These are phyloP conservation scores for Drosophila testacea DNA, from an alignment of 2,888 invertebrate genomes.

Conservation along the genomic window DNA sequence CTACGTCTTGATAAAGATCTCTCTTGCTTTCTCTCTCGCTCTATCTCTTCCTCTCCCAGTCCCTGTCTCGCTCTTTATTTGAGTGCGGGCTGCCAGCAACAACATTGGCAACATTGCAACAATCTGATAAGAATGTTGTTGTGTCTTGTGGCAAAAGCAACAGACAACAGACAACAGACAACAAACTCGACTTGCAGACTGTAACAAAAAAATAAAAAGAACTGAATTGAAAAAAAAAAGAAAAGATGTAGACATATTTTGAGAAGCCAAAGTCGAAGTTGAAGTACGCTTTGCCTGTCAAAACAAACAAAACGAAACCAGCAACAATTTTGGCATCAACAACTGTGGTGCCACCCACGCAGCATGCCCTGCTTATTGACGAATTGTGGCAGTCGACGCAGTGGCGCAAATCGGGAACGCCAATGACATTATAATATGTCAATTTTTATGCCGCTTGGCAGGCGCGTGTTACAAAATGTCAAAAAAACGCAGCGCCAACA, in stretches of 20 bases:
- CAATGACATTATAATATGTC: constrained; percentile 82
- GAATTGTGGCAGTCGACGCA: constrained; percentile 69
- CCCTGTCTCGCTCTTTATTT: constrained; percentile 23
- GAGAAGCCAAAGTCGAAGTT: constrained; percentile 32
- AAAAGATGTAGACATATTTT: constrained; percentile 19
- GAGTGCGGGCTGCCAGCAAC: constrained; percentile 65
- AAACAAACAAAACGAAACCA: constrained; percentile 51
- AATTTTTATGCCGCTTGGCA: constrained; percentile 80
- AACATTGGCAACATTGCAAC: constrained; percentile 59
- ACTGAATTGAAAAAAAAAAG: not conserved
- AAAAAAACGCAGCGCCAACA: constrained; percentile 71
- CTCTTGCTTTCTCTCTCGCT: constrained; percentile 32
- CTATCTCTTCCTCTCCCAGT: not conserved
- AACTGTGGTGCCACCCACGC: constrained; percentile 49
- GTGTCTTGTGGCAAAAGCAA: constrained; percentile 55
- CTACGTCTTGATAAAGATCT: constrained; percentile 78
- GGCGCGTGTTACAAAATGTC: constrained; percentile 79
- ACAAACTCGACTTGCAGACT: constrained; percentile 5
- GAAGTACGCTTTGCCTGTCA: constrained; percentile 62
- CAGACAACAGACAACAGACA: constrained; percentile 48
- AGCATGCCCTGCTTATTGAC: constrained; percentile 53
- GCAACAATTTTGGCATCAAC: constrained; percentile 16
- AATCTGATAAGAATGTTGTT: constrained; percentile 77
- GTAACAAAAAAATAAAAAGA: not conserved
- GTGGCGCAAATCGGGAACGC: constrained; percentile 77